Conservation (phyloP, 2,797 vertebrate species). For the Platyrinchus mystaceus region DNA sequence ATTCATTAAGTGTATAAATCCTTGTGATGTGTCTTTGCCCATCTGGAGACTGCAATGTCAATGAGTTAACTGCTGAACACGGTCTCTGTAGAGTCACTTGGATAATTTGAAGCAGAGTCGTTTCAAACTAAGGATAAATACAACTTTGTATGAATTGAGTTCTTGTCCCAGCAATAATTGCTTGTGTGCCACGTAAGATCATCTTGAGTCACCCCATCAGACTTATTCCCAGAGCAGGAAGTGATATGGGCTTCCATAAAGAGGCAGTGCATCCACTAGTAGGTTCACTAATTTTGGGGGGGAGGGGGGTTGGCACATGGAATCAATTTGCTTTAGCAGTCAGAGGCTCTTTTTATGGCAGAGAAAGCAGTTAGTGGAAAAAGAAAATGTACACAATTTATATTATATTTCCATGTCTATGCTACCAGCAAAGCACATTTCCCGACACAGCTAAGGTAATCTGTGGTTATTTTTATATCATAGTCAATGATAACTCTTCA, state of each 20-base stretch:
- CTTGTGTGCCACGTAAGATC: neutral
- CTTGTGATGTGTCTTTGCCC: neutral
- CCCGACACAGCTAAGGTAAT: neutral
- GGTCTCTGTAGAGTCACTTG: constrained; percentile 31
- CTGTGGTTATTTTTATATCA: neutral
- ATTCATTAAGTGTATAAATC: constrained; percentile 13
- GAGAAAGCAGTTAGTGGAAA: neutral
- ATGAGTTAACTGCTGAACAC: constrained; percentile 48
- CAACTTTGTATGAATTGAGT: constrained; percentile 44
- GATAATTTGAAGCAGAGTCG: constrained; percentile 24
- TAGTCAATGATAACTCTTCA: neutral
- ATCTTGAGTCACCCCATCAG: constrained; percentile 35
- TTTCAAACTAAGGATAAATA: constrained; percentile 53
- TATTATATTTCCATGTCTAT: neutral
- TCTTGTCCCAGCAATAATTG: constrained; percentile 52
- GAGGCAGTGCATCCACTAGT: neutral
- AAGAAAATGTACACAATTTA: constrained; percentile 22
- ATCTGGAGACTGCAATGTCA: constrained; percentile 46
- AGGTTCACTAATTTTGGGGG: neutral
- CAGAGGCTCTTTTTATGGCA: constrained; percentile 25
- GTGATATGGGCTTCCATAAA: constrained; percentile 10
- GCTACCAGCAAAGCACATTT: neutral
- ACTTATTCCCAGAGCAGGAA: constrained; percentile 34
- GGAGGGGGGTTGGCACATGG: neutral
- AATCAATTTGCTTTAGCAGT: constrained; percentile 36